Conservation (phyloP, 2,888 invertebrate species). For the Oligia strigilis region DNA sequence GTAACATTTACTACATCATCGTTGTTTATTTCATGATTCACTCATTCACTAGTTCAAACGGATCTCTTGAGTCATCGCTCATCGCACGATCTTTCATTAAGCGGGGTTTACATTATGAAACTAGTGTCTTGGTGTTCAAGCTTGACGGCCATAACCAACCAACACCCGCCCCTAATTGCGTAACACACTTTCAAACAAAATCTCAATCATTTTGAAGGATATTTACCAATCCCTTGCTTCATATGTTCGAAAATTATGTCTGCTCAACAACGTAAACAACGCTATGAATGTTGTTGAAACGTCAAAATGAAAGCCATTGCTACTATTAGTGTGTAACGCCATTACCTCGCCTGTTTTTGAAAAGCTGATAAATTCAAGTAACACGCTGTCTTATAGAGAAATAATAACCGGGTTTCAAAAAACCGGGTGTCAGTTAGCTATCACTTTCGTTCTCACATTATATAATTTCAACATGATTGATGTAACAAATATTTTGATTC, state of each 20-base stretch:
- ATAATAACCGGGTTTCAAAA: background rate
- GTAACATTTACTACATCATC: slow-evolving; percentile 15
- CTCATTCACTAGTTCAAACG: slow-evolving; percentile 6
- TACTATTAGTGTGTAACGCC: too few relatives aligned
- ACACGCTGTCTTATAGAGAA: background rate
- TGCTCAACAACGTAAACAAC: too few relatives aligned
- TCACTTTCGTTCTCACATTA: background rate
- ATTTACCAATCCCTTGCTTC: too few relatives aligned
- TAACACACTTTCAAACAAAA: too few relatives aligned
- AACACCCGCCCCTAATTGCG: background rate
- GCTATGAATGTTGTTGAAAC: too few relatives aligned
- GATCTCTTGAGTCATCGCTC: slow-evolving; percentile 50
- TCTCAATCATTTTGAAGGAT: too few relatives aligned
- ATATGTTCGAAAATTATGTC: too few relatives aligned
- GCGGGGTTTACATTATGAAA: background rate
- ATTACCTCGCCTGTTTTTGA: background rate
- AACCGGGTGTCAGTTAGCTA: background rate
- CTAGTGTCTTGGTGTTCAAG: background rate
- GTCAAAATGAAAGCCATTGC: too few relatives aligned
- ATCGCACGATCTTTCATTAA: slow-evolving; percentile 26
- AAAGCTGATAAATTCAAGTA: background rate
- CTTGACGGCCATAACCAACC: background rate
- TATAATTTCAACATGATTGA: background rate
- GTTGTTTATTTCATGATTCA: slow-evolving; percentile 51
- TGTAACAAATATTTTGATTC: too few relatives aligned